Evolutionary conservation across 2,888 invertebrate species (phyloP).

Genomic region (Tetragonula carbonaria): DNA sequence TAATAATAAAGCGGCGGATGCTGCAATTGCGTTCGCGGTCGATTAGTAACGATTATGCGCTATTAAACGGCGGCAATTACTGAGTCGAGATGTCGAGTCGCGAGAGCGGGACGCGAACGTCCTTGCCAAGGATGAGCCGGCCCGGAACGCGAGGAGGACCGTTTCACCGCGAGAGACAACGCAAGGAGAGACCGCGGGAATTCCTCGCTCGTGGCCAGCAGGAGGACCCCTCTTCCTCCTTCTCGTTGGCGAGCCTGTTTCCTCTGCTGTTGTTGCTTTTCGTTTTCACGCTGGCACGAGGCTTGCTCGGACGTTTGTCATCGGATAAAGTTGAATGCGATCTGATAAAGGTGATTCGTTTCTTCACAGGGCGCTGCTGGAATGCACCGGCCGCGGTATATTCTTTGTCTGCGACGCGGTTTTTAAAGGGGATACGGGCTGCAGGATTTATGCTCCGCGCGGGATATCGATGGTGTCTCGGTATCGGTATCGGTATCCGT

Average conservation of each 20-base stretch:
- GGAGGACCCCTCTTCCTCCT: too few relatives aligned
- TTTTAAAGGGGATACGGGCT: conserved; percentile 52
- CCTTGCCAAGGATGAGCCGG: conserved; percentile 80
- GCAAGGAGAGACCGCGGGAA: not conserved
- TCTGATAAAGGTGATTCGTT: conserved; percentile 48
- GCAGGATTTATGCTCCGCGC: conserved; percentile 39
- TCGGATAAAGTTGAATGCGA: conserved; percentile 53
- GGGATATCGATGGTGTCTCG: conserved; percentile 29
- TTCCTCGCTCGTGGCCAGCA: not conserved
- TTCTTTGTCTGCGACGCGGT: conserved; percentile 38
- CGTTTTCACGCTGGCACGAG: not conserved
- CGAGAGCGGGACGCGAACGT: conserved; percentile 59
- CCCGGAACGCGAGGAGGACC: not conserved
- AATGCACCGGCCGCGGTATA: conserved; percentile 17
- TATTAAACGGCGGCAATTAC: conserved; percentile 80
- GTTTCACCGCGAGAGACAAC: not conserved
- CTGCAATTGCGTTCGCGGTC: conserved; percentile 79
- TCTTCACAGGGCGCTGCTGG: not conserved
- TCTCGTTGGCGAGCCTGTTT: not conserved
- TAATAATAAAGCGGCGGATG: conserved; percentile 75
- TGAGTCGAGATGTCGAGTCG: conserved; percentile 3
- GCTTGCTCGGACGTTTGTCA: conserved; percentile 46
- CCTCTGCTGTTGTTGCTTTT: not conserved
- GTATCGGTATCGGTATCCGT: too few relatives aligned
- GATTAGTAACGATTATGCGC: conserved; percentile 81